Evolutionary conservation across 2,888 invertebrate genomes (phyloP), one percentile per base, ranked within the genome.

Genomic region (Cheilosia urbana): DNA sequence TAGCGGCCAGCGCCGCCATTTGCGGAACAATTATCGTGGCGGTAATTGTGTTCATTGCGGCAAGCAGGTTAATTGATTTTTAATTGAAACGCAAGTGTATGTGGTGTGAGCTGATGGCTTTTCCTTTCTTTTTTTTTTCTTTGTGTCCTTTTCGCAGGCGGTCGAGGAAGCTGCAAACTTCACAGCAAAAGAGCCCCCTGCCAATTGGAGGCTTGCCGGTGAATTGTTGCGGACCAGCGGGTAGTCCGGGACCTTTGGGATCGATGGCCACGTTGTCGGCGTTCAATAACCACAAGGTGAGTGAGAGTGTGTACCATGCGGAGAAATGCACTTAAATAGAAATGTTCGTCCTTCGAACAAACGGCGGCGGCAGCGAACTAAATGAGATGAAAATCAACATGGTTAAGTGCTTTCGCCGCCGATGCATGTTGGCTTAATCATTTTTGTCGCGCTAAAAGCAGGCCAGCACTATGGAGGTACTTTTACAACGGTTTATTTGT

Each of bases 1-100:
- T 98, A 90, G 97, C 97, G 27, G 97, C 97, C 4, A 97, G 97
- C 90, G 97, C 97, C 21, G 97, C 97, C 76, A 98, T 98, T 90
- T 98, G 98, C 92, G 97, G 96, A 51, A 97, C 97, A 51, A 97
- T 98, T 89, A 96, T 98, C 79, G 95, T 97, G 57, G 98, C 97
- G 0, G 97, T 98, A 76, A 95, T 98, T 88, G 95, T 98, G 88
- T 97, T 98, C 92, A 96, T 98, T 69, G 97, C 97, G 60, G 97
- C 97, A 24, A 97, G 96, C 88, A 94, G 92, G 92, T 92, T 87
- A 90, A 87, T 73, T 51, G 57, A 69, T 82, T 80, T 81, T 79
- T 49, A 85, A 76, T 78, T 76, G 76, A 49, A 62, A 82, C 57
- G 9, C 30, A 53, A 34, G 60, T 60, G 49, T 57, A 37, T 42